Percentiles rank a stretch among this genome's conserved stretches.
Conservation (phyloP, 2,797 vertebrate genomes). For the Hypotaenidia philippensis region DNA sequence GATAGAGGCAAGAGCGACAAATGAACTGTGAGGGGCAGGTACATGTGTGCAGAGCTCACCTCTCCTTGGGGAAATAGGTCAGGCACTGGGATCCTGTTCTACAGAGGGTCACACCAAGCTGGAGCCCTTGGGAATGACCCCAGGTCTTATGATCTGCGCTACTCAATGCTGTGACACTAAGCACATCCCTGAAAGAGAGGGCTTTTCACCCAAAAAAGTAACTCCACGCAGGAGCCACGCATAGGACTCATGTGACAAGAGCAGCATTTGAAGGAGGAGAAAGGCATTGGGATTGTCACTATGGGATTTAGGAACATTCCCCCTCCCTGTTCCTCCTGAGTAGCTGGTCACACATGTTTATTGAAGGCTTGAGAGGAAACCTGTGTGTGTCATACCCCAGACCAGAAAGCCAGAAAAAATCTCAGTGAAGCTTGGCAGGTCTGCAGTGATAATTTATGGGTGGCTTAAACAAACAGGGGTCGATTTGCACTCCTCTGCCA, state of each 20-base stretch:
- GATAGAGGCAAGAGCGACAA: background rate
- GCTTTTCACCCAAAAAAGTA: background rate
- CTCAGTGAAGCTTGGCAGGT: constrained; percentile 31
- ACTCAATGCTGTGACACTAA: background rate
- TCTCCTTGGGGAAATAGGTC: background rate
- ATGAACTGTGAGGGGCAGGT: background rate
- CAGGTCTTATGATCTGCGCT: background rate
- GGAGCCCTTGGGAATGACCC: background rate
- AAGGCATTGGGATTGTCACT: background rate
- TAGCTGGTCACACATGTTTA: constrained; percentile 41
- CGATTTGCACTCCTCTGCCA: background rate
- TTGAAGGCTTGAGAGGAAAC: constrained; percentile 57
- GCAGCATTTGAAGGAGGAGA: background rate
- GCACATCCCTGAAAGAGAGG: background rate
- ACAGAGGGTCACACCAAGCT: background rate
- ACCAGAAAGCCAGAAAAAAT: constrained; percentile 59
- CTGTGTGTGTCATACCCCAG: constrained; percentile 7
- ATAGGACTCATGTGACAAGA: background rate
- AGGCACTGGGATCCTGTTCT: background rate
- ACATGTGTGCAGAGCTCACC: rapidly evolving
- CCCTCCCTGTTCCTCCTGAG: background rate
- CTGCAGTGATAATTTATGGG: constrained; percentile 23
- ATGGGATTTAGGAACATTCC: constrained; percentile 19
- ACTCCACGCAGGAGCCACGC: background rate
- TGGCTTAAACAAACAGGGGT: constrained; percentile 16